Evolutionary conservation across 2,888 invertebrate genomes (phyloP), one percentile per base, ranked within the genome.

Genomic region (Gerris lacustris): DNA sequence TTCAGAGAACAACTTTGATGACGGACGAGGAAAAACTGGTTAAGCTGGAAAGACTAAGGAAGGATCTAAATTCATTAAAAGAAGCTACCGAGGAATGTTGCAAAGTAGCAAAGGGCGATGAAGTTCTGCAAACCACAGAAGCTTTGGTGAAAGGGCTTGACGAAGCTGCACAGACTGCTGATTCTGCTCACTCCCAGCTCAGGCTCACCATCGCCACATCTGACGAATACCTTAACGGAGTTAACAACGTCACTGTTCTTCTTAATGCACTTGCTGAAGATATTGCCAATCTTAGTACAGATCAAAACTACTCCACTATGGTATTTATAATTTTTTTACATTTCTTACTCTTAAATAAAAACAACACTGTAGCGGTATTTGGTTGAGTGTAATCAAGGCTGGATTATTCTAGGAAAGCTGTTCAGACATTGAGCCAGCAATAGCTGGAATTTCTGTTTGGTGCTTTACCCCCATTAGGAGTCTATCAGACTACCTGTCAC

Each of bases 141-240:
- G 67, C 17, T 44, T 17, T 31, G 11, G 17, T 67, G n/a, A 31
- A 44, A 67, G 67, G n/a, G 11, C 31, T n/a, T 44, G 17, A 11
- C 9, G 31, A 17, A 2, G 7, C 67, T 67, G 67, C 7, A 67
- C 84, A 84, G 71, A 82, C 82, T 70, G 85, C 87, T 77, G 84
- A 86, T 76, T 82, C 90, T 74, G 84, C 84, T 69, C 55, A 55
- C 15, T 55, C 55, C 15, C 55, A 55, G 55, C 55, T 55, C 11
- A 55, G 55, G 15, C 15, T 55, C 9, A 55, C 55, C 15, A 55
- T 55, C 9, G 2, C 55, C 15, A 55, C 55, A 15, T 55, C 91
- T 90, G 84, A 86, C 63, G 87, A 86, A 76, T 91, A 91, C 78
- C 80, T 88, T 71, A 82, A 86, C 15, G 86, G 86, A 44, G 83